A percentile compares a stretch with the other conserved stretches of the same genome.
Evolutionary conservation across 2,797 vertebrate genomes (phyloP).

Genomic region (Phalloptychus januarius): DNA sequence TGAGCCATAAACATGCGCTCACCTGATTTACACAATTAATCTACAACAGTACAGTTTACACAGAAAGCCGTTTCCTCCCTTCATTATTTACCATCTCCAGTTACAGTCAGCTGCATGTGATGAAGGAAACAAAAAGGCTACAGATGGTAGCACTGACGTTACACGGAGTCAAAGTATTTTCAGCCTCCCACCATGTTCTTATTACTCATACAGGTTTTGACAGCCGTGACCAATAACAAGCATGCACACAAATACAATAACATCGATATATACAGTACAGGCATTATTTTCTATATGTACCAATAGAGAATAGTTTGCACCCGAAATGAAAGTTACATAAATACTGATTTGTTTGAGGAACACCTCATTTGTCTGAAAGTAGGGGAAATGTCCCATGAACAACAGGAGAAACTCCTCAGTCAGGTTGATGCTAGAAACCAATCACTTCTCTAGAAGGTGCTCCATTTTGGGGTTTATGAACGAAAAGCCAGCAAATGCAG

Average conservation of each 20-base stretch:
- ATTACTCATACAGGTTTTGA: constrained; percentile 54
- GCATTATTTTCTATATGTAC: constrained; percentile 58
- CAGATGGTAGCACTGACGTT: constrained; percentile 35
- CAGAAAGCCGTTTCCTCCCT: constrained; percentile 16
- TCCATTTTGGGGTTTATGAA: constrained; percentile 95
- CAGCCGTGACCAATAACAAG: constrained; percentile 52
- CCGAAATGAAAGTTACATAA: constrained; percentile 50
- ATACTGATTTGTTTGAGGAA: constrained; percentile 54
- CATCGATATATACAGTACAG: constrained; percentile 67
- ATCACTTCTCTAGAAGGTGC: constrained; percentile 86
- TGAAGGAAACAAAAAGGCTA: constrained; percentile 34
- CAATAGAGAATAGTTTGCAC: constrained; percentile 46
- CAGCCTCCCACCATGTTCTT: constrained; percentile 38
- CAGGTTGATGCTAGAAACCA: constrained; percentile 7
- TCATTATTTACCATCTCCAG: constrained; percentile 13
- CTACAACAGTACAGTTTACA: constrained; percentile 34
- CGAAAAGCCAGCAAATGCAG: constrained; percentile 92
- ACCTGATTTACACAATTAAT: constrained; percentile 40
- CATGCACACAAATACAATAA: constrained; percentile 71
- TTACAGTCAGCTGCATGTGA: constrained; percentile 28
- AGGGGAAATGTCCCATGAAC: constrained; percentile 38
- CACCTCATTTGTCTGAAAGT: constrained; percentile 30
- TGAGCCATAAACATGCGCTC: constrained; percentile 56
- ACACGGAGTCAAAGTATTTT: constrained; percentile 52
- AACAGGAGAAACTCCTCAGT: constrained; percentile 26